Evolutionary conservation across 2,113 vertebrate species (phyloP).

Genomic region (Phyllostomus discolor): DNA sequence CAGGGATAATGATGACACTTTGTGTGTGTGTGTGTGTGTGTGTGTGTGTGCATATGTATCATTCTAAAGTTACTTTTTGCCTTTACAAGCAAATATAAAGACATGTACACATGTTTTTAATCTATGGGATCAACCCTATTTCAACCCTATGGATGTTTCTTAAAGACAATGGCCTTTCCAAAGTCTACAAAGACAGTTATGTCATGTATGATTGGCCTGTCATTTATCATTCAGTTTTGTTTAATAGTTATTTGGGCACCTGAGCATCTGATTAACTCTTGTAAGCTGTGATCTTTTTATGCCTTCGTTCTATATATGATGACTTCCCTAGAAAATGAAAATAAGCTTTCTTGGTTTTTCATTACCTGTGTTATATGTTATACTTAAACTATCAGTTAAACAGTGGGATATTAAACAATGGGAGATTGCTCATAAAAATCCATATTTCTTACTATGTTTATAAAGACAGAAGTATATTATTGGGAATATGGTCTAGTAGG

Average conservation of each 20-base stretch:
- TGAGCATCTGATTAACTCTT: neutral
- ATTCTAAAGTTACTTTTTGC: conserved; percentile 23
- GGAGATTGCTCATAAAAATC: neutral
- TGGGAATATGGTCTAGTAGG: neutral
- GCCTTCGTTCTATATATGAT: neutral
- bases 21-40: neutral
- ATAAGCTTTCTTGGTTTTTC: neutral
- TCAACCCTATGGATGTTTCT: neutral
- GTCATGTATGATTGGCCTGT: neutral
- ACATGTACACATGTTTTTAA: neutral
- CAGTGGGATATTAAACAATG: neutral
- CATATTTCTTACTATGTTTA: neutral
- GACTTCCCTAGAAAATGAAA: neutral
- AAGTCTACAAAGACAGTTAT: neutral
- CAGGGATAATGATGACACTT: neutral
- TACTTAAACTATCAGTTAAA: neutral
- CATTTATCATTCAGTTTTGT: neutral
- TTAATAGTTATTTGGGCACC: neutral
- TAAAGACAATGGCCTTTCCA: neutral
- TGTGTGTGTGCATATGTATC: neutral
- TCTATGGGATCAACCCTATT: neutral
- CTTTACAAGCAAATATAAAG: conserved; percentile 1
- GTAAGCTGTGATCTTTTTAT: neutral
- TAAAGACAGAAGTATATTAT: neutral
- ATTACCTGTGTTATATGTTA: neutral